Evolutionary conservation across 1,140 invertebrate genomes (phyloP), one percentile per base, ranked within the genome.

Genomic region (Alviniconcha marisindica): DNA sequence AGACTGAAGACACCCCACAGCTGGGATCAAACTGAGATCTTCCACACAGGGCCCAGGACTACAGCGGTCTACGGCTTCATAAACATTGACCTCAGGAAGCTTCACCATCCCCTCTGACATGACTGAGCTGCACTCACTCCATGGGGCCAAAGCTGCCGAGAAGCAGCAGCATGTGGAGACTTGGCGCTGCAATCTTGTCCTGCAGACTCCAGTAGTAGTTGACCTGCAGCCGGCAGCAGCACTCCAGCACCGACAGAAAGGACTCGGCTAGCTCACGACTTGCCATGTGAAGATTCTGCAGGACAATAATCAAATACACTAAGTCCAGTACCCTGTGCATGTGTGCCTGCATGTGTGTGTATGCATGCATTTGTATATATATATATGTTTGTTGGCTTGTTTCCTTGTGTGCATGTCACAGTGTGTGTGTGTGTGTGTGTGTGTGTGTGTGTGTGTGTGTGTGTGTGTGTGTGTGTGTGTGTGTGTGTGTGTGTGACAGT

Each of bases 231-330:
- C 78, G 54, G 15, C 28, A 44, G 38, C 69, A 80, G 2, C 33
- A 4, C 33, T 80, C 78, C 54, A 80, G 60, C 28, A 69, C 38
- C 12, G 78, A 66, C 31, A 66, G 44, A 31, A 80, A 80, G 10
- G 78, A 80, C 60, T 80, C 38, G 54, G 78, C 56, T 15, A 40
- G 21, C 38, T 40, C 33, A 24, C 60, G 56, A 5, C 33, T 80
- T 21, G 54, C 5, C 40, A 80, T 7, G 21, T 69, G 33, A 18
- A 80, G 60, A 15, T 66, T 0, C 78, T 80, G 60, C 21, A 10
- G 44, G 7, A 48, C 18, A 18, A 48, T 5, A 48, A 48, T 48
- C n/a, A n/a, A n/a, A n/a, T n/a, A n/a, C n/a, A n/a, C n/a, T n/a
- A n/a, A n/a, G n/a, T n/a, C n/a, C n/a, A n/a, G n/a, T n/a, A 63